A percentile compares a stretch with the other conserved stretches of the same genome.
These are phyloP conservation scores for Leucoraja ocellata DNA, from an alignment of 2,797 vertebrate genomes.

Conservation along the genomic window DNA sequence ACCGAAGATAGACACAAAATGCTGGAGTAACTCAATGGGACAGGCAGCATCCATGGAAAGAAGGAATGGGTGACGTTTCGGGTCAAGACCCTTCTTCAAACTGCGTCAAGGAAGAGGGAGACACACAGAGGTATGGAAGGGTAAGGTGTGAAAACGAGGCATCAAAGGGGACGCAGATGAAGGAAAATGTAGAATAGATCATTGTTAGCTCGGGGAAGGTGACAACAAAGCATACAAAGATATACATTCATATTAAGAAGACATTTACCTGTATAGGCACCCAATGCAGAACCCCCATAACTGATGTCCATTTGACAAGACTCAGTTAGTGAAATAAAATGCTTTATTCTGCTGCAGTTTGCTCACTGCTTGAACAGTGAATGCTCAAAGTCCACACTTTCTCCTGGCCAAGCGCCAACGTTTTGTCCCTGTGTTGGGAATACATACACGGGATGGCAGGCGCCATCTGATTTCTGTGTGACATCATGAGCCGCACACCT, in stretches of 20 bases:
- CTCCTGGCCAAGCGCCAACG: background rate
- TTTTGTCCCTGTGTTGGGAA: background rate
- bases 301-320: background rate
- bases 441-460: background rate
- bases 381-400: constrained; percentile 11
- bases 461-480: background rate
- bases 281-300: background rate
- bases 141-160: too few relatives aligned
- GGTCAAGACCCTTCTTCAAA: too few relatives aligned
- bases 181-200: too few relatives aligned
- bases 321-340: background rate
- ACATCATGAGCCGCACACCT: constrained; percentile 15
- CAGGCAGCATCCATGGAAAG: too few relatives aligned
- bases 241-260: background rate
- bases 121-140: too few relatives aligned
- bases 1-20: too few relatives aligned
- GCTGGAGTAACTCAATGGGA: too few relatives aligned
- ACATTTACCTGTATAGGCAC: background rate
- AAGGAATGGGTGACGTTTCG: too few relatives aligned
- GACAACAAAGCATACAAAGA: too few relatives aligned
- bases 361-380: background rate
- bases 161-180: too few relatives aligned
- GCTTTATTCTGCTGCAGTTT: background rate
- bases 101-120: too few relatives aligned
- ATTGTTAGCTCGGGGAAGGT: too few relatives aligned